Percentiles rank a stretch among this genome's conserved stretches.
Evolutionary conservation across 2,113 vertebrate species (phyloP).

Genomic region (Glaucidium brasilianum): DNA sequence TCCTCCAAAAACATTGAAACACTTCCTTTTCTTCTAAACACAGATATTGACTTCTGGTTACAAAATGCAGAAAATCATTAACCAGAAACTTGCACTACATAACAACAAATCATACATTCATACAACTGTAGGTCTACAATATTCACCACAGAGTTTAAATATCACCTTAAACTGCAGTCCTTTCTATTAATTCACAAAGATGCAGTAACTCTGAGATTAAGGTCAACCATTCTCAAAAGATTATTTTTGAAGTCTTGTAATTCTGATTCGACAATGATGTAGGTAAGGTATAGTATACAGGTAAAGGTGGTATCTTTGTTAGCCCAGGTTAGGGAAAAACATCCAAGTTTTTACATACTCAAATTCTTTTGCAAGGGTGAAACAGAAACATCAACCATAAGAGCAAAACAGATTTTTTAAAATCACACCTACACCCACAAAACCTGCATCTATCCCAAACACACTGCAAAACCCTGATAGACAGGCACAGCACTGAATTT

Average conservation of each 20-base stretch:
- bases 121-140: not conserved
- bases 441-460: not conserved
- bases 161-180: not conserved
- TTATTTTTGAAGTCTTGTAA: not conserved
- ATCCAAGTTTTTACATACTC: not conserved
- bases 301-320: not conserved
- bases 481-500: not conserved
- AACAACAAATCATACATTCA: not conserved
- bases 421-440: not conserved
- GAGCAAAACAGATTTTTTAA: not conserved
- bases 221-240: not conserved
- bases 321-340: not conserved
- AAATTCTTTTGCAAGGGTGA: not conserved
- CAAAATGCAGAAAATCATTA: not conserved
- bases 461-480: not conserved
- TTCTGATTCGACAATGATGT: not conserved
- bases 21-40: not conserved
- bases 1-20: not conserved
- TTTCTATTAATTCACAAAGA: not conserved
- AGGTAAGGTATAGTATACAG: not conserved
- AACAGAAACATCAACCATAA: not conserved
- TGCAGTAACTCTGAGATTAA: not conserved
- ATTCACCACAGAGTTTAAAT: not conserved
- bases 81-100: not conserved
- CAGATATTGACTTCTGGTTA: not conserved